Conservation (phyloP, 2,888 invertebrate genomes). For the Nomada goodeniana region DNA sequence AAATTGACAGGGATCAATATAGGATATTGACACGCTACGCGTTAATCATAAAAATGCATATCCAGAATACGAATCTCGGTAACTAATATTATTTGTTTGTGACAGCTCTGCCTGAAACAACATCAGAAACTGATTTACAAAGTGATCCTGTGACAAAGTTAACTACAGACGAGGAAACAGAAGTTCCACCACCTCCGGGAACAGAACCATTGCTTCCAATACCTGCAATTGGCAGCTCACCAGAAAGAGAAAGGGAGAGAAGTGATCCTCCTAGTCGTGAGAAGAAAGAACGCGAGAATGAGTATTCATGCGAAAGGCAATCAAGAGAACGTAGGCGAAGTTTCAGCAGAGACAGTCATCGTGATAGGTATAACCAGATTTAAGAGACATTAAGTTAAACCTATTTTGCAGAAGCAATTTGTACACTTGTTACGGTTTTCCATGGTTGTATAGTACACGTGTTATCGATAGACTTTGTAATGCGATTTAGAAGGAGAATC, state of each 20-base stretch:
- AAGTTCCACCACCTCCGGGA: slow-evolving; percentile 82
- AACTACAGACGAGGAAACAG: slow-evolving; percentile 78
- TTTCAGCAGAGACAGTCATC: slow-evolving; percentile 81
- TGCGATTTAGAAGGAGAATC: not conserved
- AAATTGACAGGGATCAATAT: not conserved
- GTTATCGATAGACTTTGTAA: not conserved
- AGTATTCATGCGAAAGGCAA: slow-evolving; percentile 77
- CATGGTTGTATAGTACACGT: not conserved
- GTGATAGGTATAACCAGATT: slow-evolving; percentile 76
- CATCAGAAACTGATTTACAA: slow-evolving; percentile 73
- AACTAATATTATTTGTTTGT: slow-evolving; percentile 34
- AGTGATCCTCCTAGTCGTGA: slow-evolving; percentile 68
- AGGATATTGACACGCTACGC: not conserved
- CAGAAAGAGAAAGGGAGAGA: slow-evolving; percentile 71
- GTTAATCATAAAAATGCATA: not conserved
- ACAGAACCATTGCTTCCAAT: slow-evolving; percentile 82
- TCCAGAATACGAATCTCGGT: not conserved
- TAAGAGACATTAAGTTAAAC: not conserved
- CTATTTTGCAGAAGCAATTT: not conserved
- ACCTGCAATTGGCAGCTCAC: slow-evolving; percentile 74
- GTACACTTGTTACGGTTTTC: not conserved
- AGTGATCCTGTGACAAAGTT: slow-evolving; percentile 75
- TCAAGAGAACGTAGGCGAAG: slow-evolving; percentile 80
- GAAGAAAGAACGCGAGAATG: slow-evolving; percentile 76
- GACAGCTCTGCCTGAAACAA: slow-evolving; percentile 72